Base-by-base conservation (phyloP, 2,797 vertebrate species). In the Smutsia temminckii region DNA sequence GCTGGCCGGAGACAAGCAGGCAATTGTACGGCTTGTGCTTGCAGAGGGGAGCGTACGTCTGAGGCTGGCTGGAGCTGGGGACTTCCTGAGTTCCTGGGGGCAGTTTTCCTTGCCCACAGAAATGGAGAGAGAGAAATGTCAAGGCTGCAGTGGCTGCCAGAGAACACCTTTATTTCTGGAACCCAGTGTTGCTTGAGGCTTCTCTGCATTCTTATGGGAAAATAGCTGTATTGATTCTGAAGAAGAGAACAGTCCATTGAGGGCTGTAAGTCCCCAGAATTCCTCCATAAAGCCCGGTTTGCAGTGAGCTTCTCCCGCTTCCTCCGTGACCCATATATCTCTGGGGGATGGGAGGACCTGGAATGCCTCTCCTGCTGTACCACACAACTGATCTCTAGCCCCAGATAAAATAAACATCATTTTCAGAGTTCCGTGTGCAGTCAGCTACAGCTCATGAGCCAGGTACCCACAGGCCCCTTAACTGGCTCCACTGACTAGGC, bases 1-100 rank as follows among this genome's bases (percentile, higher is more conserved):
- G 96, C 96, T 78, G 97, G 97, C 94, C 29, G 72, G 72, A 97
- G 97, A 98, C 97, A 98, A 98, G 94, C 81, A 16, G 66, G 88
- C 86, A 85, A 98, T 98, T 98, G 97, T 97, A 75, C 0, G 93
- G 96, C 95, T 74, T 53, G 87, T n/a, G 94, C 32, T 27, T 17
- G 72, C 3, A 5, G 49, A 68, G 63, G 40, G 11, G 83, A 0
- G 49, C 2, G 0, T 0, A 25, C 2, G 55, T 55, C 93, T 51
- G 4, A 23, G 40, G 63, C 6, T 0, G 3, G 0, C 68, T 21
- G n/a, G 77, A 29, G 91, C 71, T 42, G n/a, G 46, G 90, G 61
- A 14, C 72, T 84, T 86, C 77, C 66, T 92, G 0, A 6, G 34
- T 51, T 86, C 93, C 86, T 79, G 85, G 85, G 88, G 85, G 66